Percentiles rank a stretch among this genome's conserved stretches.
These are phyloP conservation scores for Pachycephus smyrnensis DNA, from an alignment of 2,888 invertebrate genomes.

Conservation along the genomic window DNA sequence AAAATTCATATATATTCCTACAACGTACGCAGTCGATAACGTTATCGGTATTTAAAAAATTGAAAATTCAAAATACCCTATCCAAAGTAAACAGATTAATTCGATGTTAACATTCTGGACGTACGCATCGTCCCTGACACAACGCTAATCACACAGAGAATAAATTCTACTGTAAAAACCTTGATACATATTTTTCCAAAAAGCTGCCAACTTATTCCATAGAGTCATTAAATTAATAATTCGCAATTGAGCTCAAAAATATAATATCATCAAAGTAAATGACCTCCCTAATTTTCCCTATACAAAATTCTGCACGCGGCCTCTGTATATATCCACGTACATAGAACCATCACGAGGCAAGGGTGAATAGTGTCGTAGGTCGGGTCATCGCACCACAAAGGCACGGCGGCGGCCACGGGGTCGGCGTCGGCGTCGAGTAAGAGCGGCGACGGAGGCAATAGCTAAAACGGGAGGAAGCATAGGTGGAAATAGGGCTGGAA, in stretches of 20 bases:
- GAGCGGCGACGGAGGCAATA: conserved; percentile 20
- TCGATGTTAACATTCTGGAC: neutral
- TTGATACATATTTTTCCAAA: neutral
- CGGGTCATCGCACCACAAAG: conserved; percentile 40
- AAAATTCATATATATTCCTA: too few relatives aligned
- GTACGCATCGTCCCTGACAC: neutral
- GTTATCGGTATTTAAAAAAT: neutral
- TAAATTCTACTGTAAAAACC: neutral
- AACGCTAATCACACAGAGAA: neutral
- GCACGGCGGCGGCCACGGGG: conserved; percentile 19
- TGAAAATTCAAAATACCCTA: neutral
- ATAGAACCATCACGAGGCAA: conserved; percentile 6
- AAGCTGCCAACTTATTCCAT: neutral
- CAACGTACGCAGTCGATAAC: neutral
- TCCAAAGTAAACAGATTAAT: neutral
- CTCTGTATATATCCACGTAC: neutral
- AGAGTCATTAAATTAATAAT: neutral
- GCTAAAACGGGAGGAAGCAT: conserved; percentile 31
- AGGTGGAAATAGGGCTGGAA: conserved; percentile 23
- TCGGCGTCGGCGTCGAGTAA: conserved; percentile 4
- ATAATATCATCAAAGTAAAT: neutral
- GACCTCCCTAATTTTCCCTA: neutral
- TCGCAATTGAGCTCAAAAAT: neutral
- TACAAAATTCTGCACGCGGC: neutral
- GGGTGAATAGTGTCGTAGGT: conserved; percentile 34